Base-by-base conservation (phyloP, 2,113 vertebrate genomes). In the Pipra filicauda region DNA sequence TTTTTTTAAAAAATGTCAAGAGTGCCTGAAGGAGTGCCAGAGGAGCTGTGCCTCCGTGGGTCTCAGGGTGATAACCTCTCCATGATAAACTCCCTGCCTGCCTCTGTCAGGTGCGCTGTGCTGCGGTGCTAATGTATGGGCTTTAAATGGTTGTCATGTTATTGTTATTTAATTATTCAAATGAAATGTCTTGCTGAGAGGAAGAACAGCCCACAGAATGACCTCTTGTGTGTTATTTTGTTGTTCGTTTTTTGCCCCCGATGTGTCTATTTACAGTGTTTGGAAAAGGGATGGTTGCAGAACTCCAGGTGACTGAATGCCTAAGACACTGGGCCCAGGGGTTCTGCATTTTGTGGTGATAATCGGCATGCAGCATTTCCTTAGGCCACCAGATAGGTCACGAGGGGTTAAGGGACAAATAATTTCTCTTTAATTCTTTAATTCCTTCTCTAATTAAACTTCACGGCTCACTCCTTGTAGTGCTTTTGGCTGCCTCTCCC, bases 321-420 rank as follows among this genome's bases (percentile, higher is more conserved):
- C 98, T 98, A 89, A 88, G 94, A 98, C 97, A 98, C 97, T 43
- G 83, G 97, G 97, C 97, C 94, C 96, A 97, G 98, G 97, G 94
- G 97, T 98, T 97, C 97, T 95, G 75, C 81, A 31, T 96, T 70
- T 95, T 44, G 95, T 97, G 97, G 97, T 94, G 97, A 98, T 98
- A 98, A 98, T 96, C 11, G 17, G 97, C 96, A 89, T 93, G 96
- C 98, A 98, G 96, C 91, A 94, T 98, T 98, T 99, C 98, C 98
- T 96, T 96, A 82, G 94, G 96, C 95, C 95, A 95, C 92, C 89
- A 96, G 91, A 84, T 64, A 95, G 97, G 97, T 98, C 97, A 97
- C 30, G 22, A 96, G 85, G 96, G 96, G 96, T 97, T 97, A 97
- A 97, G 73, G 90, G 93, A 97, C 96, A 97, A 98, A 98, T 98